Evolutionary conservation across 2,888 invertebrate genomes (phyloP), one percentile per base, ranked within the genome.

Genomic region (Antitype chi): DNA sequence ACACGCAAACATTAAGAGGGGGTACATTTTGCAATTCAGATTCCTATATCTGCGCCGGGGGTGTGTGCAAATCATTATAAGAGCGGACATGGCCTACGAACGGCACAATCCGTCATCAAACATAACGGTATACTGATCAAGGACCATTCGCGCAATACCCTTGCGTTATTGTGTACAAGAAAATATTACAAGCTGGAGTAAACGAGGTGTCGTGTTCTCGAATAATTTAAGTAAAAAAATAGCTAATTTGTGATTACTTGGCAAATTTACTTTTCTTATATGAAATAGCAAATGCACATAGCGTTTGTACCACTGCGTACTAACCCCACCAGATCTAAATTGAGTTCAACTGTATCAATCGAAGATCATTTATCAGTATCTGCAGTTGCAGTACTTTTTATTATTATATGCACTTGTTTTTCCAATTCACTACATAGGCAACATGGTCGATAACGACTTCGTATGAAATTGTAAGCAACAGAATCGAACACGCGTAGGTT

Each of bases 1-100:
- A 72, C 83, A 86, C 84, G 84, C 91, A 91, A 89, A 90, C 90
- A 92, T 91, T 90, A 87, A 87, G 90, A 90, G 91, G 88, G 88
- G 87, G 85, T 87, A 90, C 89, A 91, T 91, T 94, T 93, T 93
- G 94, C 94, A 94, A 93, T 93, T 92, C 93, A 92, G 91, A 93
- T 94, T 91, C 89, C 85, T 84, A 82, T 86, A 73, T 74, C 82
- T 66, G 85, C 67, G 75, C 47, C 63, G 73, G 70, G 74, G 70
- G 67, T 64, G 86, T 78, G 73, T 81, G 78, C 82, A 78, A 74
- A 81, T 74, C 85, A 81, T 81, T 81, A 81, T 85, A 74, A 85
- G 78, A 82, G 83, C 77, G 72, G 76, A 55, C 66, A 57, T 38
- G 28, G 68, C 69, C 73, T 64, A 59, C 64, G 64, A 66, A 17